Evolutionary conservation across 2,888 invertebrate species (phyloP), one percentile per base, ranked within the genome.

Genomic region (Apotomis turbidana): DNA sequence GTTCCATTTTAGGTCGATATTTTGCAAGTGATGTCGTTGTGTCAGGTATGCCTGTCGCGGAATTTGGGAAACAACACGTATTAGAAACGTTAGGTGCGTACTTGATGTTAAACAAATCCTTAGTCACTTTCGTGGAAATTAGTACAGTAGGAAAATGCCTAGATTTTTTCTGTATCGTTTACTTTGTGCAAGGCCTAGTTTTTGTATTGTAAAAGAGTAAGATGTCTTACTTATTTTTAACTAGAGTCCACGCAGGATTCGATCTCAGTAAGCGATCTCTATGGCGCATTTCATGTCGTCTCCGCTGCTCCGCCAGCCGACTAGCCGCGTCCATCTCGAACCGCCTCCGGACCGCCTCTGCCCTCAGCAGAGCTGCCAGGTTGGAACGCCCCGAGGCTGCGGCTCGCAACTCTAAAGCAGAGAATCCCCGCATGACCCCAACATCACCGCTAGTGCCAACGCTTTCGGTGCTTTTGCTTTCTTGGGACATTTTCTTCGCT

Each of bases 231-330:
- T 93, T 95, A 83, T 95, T 95, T 78, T 93, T 95, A 27, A 96
- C 89, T 49, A 95, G 91, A 84, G 95, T 94, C 96, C 96, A 96
- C n/a, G 95, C 95, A 0, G 96, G 96, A 79, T 95, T 95, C 38
- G 90, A 87, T 15, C 96, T 90, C 61, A 95, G 89, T 58, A 95
- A 81, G 57, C 95, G 94, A 79, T 96, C 95, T 44, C 95, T 89
- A 79, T 95, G 90, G 71, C 94, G 93, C 63, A 94, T 87, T 79
- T 95, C 95, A 69, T 94, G 93, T 76, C 94, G 91, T 12, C 95
- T 85, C 38, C 95, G 94, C 63, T 94, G 94, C 75, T 96, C 96
- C 15, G 95, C 95, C 68, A 95, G 81, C 76, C 91, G 90, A 61
- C 90, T 90, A 8, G 94, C 92, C 74, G 96, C 94, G 75, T 96